A percentile compares a stretch with the other conserved stretches of the same genome.
phyloP scores from a whole-genome alignment of 2,797 vertebrate genomes.

The Ficedula albicollis region DNA sequence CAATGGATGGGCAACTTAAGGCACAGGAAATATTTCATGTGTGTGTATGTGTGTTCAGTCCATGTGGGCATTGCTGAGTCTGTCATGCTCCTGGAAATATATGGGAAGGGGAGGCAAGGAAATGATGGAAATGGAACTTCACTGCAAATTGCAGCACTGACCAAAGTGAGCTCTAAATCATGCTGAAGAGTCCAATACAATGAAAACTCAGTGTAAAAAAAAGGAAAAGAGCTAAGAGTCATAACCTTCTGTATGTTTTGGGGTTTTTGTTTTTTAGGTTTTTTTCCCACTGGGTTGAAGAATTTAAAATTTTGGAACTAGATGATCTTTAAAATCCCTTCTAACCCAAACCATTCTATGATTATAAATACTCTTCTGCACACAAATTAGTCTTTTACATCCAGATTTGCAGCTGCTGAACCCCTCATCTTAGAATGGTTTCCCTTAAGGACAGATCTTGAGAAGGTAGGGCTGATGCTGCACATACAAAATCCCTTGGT shows the following conservation, averaged over 20 bases:
- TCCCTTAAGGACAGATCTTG: not conserved
- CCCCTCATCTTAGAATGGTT: not conserved
- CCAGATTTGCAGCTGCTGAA: not conserved
- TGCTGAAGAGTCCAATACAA: not conserved
- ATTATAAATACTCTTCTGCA: not conserved
- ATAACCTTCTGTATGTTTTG: not conserved
- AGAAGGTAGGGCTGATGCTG: not conserved
- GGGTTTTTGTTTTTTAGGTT: not conserved
- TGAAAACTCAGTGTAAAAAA: not conserved
- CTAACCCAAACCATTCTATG: not conserved
- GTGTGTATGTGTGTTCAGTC: not conserved
- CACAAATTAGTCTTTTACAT: not conserved
- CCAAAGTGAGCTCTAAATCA: not conserved
- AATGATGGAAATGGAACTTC: not conserved
- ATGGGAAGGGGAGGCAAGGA: not conserved
- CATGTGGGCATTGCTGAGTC: not conserved
- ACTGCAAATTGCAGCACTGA: not conserved
- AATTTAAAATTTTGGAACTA: not conserved
- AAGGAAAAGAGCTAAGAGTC: not conserved
- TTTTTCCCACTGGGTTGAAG: not conserved
- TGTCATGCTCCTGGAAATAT: not conserved
- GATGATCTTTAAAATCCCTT: not conserved
- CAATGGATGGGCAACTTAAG: not conserved
- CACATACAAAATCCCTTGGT: not conserved
- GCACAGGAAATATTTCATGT: not conserved